These are phyloP conservation scores for Erebia palarica DNA, from an alignment of 2,888 invertebrate species.

Conservation along the genomic window DNA sequence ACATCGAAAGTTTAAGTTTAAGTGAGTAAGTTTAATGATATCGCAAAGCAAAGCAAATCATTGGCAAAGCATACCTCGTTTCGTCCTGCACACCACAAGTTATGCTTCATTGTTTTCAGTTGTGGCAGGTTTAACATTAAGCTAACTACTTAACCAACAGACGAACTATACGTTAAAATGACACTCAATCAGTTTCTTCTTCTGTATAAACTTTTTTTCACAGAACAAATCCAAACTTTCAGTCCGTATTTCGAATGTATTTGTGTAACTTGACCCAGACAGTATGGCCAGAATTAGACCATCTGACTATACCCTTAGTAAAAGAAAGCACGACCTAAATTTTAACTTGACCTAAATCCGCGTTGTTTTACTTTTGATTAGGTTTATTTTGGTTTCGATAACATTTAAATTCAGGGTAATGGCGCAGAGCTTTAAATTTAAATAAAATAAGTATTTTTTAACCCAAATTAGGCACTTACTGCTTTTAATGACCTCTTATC, in stretches of 20 bases:
- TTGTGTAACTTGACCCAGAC: conserved; percentile 23
- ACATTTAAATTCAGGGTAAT: background rate
- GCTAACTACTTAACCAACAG: background rate
- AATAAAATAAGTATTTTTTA: too few relatives aligned
- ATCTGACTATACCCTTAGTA: background rate
- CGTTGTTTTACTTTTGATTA: background rate
- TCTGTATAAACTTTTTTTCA: background rate
- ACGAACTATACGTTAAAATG: too few relatives aligned
- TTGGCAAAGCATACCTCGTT: too few relatives aligned
- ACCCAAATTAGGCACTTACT: too few relatives aligned
- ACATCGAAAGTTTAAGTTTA: too few relatives aligned
- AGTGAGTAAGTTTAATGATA: too few relatives aligned
- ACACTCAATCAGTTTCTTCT: too few relatives aligned
- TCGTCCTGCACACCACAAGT: background rate
- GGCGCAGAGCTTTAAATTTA: too few relatives aligned
- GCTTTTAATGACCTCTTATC: too few relatives aligned
- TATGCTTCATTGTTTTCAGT: background rate
- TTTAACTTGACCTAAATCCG: background rate
- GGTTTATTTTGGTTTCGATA: background rate
- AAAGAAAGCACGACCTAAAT: background rate
- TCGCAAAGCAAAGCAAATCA: too few relatives aligned
- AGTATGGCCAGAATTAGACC: conserved; percentile 7
- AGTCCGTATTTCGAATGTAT: background rate
- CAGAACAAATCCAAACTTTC: background rate
- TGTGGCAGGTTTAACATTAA: background rate